These are phyloP conservation scores for Ennomos fuscantarius DNA, from an alignment of 2,888 invertebrate species.

Conservation along the genomic window DNA sequence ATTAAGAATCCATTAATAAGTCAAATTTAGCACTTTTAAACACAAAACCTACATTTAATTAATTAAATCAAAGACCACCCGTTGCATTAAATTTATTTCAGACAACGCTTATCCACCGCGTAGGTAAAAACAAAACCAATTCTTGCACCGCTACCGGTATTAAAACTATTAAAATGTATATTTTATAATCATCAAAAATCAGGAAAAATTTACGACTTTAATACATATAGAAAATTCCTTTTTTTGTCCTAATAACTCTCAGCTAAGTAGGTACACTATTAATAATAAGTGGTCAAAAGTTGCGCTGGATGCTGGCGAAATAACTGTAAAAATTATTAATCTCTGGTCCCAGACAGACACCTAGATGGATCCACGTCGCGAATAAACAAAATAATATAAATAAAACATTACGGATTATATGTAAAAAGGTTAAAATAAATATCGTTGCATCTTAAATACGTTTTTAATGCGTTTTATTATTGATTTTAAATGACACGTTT, in stretches of 20 bases:
- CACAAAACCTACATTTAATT: conserved; percentile 16
- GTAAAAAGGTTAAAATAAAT: conserved; percentile 27
- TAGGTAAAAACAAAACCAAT: conserved; percentile 2
- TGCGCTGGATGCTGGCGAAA: conserved; percentile 23
- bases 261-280: neutral
- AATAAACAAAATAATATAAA: conserved; percentile 10
- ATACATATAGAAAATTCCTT: neutral
- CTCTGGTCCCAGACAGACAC: conserved; percentile 14
- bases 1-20: conserved; percentile 6
- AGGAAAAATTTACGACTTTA: conserved; percentile 13
- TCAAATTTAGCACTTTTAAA: conserved; percentile 20
- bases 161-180: conserved; percentile 3
- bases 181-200: conserved; percentile 4
- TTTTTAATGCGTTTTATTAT: conserved; percentile 38
- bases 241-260: neutral
- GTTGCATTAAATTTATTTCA: conserved; percentile 8
- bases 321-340: conserved; percentile 25
- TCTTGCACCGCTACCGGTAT: conserved; percentile 24
- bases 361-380: conserved; percentile 8
- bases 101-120: conserved; percentile 9
- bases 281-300: conserved; percentile 7
- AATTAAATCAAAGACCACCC: conserved; percentile 21
- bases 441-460: conserved; percentile 17
- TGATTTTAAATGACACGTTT: conserved; percentile 41
- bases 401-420: conserved; percentile 14